Conservation (phyloP, 2,797 vertebrate species). For the Chaetodon trifasciatus region DNA sequence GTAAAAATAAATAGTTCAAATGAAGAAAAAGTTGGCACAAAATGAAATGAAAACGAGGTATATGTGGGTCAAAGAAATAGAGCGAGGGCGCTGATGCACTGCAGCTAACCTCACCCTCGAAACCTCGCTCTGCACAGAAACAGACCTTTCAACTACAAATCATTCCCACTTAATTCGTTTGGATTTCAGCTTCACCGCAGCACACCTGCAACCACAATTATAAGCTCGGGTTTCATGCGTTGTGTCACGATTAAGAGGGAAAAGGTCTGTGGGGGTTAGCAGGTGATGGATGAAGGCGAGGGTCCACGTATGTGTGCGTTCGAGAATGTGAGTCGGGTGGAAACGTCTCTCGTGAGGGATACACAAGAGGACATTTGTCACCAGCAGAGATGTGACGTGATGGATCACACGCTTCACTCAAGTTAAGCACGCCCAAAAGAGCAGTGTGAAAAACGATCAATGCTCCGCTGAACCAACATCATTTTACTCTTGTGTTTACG, state of each 20-base stretch:
- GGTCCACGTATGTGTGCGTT: not conserved
- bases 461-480: conserved; percentile 48
- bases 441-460: conserved; percentile 58
- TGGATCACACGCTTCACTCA: conserved; percentile 46
- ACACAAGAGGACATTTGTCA: conserved; percentile 65
- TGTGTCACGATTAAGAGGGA: not conserved
- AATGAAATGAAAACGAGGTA: conserved; percentile 26
- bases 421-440: conserved; percentile 63
- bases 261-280: not conserved
- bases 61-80: conserved; percentile 27
- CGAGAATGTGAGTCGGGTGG: conserved; percentile 17
- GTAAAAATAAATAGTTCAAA: conserved; percentile 62
- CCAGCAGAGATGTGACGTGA: conserved; percentile 62
- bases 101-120: not conserved
- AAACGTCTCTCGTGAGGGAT: conserved; percentile 38
- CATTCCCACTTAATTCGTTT: not conserved
- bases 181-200: not conserved
- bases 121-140: conserved; percentile 5
- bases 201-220: conserved; percentile 22
- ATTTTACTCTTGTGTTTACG: conserved; percentile 47
- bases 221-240: conserved; percentile 20
- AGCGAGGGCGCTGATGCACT: conserved; percentile 2
- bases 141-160: not conserved
- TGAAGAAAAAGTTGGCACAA: conserved; percentile 41
- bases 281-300: conserved; percentile 50